phyloP scores from a whole-genome alignment of 2,797 vertebrate species.

The Cygnus olor region DNA sequence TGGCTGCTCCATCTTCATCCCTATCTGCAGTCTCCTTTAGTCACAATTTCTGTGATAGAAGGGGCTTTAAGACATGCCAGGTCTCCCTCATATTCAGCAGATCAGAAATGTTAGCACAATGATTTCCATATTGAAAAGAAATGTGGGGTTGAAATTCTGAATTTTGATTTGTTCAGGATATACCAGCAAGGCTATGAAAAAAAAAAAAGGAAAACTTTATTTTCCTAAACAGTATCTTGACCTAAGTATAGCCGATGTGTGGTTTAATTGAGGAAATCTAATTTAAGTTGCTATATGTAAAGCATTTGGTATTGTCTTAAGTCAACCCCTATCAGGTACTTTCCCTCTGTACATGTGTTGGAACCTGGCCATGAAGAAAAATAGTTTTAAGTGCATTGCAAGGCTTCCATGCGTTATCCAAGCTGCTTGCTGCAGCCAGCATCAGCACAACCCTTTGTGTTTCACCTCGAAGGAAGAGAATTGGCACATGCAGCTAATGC shows the following conservation, averaged over 20 bases:
- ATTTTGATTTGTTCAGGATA: background rate
- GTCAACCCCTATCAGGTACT: background rate
- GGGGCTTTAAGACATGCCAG: background rate
- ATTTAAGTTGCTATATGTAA: background rate
- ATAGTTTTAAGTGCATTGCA: background rate
- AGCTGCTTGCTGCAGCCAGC: background rate
- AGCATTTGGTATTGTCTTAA: background rate
- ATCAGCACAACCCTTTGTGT: background rate
- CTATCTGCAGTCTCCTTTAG: accelerated
- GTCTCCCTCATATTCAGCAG: background rate
- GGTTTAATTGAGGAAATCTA: background rate
- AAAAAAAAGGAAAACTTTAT: background rate
- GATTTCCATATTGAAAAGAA: background rate
- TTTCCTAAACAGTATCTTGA: conserved; percentile 19
- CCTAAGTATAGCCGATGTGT: background rate
- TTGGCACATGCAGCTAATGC: accelerated
- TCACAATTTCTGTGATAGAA: background rate
- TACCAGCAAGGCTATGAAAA: background rate
- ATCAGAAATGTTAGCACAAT: background rate
- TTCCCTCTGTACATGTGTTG: background rate
- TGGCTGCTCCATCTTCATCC: background rate
- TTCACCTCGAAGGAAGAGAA: background rate
- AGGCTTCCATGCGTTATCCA: background rate
- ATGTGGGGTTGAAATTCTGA: background rate
- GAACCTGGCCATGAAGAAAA: background rate